Evolutionary conservation across 35 echinoderm and acorn worm genomes (phyloP).

Genomic region (Lytechinus variegatus): DNA sequence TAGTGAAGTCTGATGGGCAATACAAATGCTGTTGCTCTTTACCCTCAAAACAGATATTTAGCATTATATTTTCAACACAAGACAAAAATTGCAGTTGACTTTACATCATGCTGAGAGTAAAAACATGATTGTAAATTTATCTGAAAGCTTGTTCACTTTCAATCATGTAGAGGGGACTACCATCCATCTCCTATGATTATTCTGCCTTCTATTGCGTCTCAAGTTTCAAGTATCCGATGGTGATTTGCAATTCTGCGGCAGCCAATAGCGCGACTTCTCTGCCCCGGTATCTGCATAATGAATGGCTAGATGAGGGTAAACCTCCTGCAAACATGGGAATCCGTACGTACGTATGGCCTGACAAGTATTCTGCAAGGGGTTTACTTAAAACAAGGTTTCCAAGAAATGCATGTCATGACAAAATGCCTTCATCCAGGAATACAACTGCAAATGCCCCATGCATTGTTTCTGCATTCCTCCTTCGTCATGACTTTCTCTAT

Average conservation of each 20-base stretch:
- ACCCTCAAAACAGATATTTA: background rate
- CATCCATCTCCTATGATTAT: background rate
- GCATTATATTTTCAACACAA: background rate
- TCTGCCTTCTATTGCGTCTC: background rate
- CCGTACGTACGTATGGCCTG: background rate
- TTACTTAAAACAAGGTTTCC: background rate
- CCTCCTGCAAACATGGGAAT: background rate
- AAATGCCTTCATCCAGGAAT: background rate
- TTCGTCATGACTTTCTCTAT: background rate
- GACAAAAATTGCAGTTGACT: background rate
- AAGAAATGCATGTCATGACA: background rate
- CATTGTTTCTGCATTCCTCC: background rate
- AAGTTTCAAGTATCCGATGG: constrained; percentile 4
- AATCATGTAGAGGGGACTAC: background rate
- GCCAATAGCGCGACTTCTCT: background rate
- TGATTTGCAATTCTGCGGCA: constrained; percentile 30
- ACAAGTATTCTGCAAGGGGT: background rate
- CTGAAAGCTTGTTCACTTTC: background rate
- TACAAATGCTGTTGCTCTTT: too few species aligned
- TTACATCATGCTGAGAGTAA: background rate
- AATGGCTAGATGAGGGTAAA: background rate
- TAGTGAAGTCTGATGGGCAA: too few species aligned
- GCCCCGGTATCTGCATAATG: constrained; percentile 7
- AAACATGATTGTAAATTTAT: background rate
- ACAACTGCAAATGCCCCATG: background rate